Base-by-base conservation (phyloP, 2,113 vertebrate species). In the Lampris incognitus region DNA sequence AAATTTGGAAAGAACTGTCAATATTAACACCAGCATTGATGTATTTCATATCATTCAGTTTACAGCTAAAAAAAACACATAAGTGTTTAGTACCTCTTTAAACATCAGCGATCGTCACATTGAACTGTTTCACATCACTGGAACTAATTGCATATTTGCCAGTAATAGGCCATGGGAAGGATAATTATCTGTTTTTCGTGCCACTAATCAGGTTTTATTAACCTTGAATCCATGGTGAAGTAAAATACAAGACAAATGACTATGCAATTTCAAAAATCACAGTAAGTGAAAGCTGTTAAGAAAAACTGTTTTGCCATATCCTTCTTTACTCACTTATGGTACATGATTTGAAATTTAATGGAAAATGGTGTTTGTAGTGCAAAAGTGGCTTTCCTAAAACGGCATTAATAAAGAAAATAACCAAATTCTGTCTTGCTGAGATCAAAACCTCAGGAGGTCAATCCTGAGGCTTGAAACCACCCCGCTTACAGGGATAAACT, bases 351-450 rank as follows among this genome's bases (percentile, higher is more conserved):
- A 64, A 65, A 72, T 64, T 63, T 39, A 54, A 8, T 42, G 6
- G 39, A 65, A 73, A 65, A 65, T 48, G 42, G 24, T 36, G 51
- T 41, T 64, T 56, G 60, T 63, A 51, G 3, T 41, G 11, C 41
- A 46, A 10, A 55, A 55, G 69, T 5, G 6, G 66, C 3, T 36
- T 38, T 10, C 37, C 49, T 51, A 52, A 51, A 71, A 61, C 41
- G 41, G 11, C 48, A 5, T 39, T 61, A 71, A 61, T 61, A 71
- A 61, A n/a, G 11, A 71, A 72, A 40, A 51, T 3, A 42, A 24
- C 24, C 24, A 24, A 24, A 24, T 24, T 24, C 24, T 1, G 2
- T 37, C 52, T 37, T 13, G 37, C 8, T 41, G 44, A 61, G 48
- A 37, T 49, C 1, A 62, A 24, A 11, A 62, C 44, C 24, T 48